Base-by-base conservation (phyloP, 35 echinoderm and acorn worm genomes). In the Nesometra sesokonis region DNA sequence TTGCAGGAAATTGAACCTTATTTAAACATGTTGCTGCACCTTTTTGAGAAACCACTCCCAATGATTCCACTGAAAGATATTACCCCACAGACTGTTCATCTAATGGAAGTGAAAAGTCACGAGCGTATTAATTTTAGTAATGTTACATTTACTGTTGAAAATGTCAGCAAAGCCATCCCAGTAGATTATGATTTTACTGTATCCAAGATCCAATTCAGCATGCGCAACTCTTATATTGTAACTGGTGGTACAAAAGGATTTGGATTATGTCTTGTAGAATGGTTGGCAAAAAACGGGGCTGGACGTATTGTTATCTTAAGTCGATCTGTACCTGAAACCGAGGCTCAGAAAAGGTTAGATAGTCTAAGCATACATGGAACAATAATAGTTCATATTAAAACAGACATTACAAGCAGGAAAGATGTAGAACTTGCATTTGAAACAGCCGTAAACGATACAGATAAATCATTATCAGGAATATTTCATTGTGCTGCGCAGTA, bases 401-500 rank as follows among this genome's bases (percentile, higher is more conserved):
- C 52, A 19, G 52, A 67, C 23, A 67, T 67, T 27, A 67, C 52
- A 27, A 27, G 23, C 52, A 67, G 52, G 21, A 13, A 5, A 27
- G 52, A 67, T 67, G 21, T 67, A 67, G 52, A 67, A 67, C 8
- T 2, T 27, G 52, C 52, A 19, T 67, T 67, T 27, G 52, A 9
- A 17, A 67, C 52, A 2, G 52, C 23, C 21, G 8, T 67, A 67
- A 67, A 67, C 2, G 52, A 67, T 67, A 19, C 23, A 19, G 7
- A 5, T 67, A 67, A 67, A 27, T 27, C 76, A 30, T 47, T 91
- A 29, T 7, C 32, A 33, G 89, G 93, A 17, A 89, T 94, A 82
- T 91, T 91, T 77, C 93, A 94, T 31, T 91, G 86, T 84, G 93
- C 93, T n/a, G 89, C 89, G 13, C 67, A 85, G 3, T 94, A 85